Evolutionary conservation across 2,113 vertebrate species (phyloP).

Genomic region (Athene cunicularia): DNA sequence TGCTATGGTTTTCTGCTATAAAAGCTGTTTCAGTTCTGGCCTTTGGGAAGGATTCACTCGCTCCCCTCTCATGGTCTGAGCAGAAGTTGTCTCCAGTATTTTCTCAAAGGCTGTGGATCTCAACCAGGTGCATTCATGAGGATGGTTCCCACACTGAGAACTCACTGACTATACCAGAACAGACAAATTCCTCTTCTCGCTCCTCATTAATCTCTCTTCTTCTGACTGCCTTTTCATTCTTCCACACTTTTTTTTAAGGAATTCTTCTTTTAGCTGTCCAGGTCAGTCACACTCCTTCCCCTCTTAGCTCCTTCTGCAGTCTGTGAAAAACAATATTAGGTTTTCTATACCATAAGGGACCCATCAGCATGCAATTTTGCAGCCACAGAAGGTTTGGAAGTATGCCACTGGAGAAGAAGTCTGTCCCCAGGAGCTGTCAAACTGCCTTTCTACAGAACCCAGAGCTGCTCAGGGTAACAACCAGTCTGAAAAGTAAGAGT

Average conservation of each 20-base stretch:
- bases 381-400: constrained; percentile 45
- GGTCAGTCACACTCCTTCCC: background rate
- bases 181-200: background rate
- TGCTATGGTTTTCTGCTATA: background rate
- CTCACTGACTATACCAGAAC: background rate
- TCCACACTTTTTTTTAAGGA: background rate
- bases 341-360: constrained; percentile 39
- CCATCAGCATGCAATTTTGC: constrained; percentile 7
- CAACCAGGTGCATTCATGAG: background rate
- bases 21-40: background rate
- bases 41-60: background rate
- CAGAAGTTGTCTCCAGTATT: background rate
- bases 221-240: background rate
- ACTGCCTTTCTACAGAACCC: constrained; percentile 31
- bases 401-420: constrained; percentile 11
- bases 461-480: background rate
- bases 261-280: constrained; percentile 36
- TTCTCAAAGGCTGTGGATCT: background rate
- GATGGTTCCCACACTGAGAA: background rate
- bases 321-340: constrained; percentile 9
- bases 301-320: background rate
- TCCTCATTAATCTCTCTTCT: background rate
- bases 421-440: constrained; percentile 25
- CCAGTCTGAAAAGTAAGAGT: background rate
- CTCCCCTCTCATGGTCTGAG: background rate